These are phyloP conservation scores for Aplodontia rufa DNA, from an alignment of 2,113 vertebrate genomes.

Conservation along the genomic window DNA sequence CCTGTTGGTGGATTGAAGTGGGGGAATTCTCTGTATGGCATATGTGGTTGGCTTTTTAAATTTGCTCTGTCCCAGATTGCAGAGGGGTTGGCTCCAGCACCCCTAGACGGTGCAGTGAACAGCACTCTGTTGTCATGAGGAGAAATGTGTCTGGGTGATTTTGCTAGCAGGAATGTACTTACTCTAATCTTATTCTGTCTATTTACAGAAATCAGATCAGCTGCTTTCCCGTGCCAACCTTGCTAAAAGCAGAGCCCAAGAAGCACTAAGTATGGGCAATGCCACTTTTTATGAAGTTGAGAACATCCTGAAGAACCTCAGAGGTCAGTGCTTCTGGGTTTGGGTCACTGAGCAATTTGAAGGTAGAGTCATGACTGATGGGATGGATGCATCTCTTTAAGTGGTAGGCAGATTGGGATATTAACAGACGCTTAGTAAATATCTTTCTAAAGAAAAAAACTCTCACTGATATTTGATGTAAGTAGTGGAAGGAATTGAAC, in stretches of 20 bases:
- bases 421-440: neutral
- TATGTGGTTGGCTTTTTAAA: neutral
- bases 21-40: neutral
- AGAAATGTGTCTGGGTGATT: neutral
- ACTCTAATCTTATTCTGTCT: slow-evolving; percentile 32
- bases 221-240: slow-evolving; percentile 88
- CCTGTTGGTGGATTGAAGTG: neutral
- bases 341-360: slow-evolving; percentile 2
- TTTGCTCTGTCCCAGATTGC: neutral
- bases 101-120: neutral
- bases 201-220: slow-evolving; percentile 83
- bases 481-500: neutral
- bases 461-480: neutral
- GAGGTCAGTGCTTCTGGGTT: slow-evolving; percentile 82
- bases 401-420: neutral
- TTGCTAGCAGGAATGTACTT: neutral
- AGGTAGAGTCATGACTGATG: neutral
- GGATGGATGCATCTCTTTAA: neutral
- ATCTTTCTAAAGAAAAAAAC: slow-evolving; percentile 4
- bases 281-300: slow-evolving; percentile 89
- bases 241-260: slow-evolving; percentile 87
- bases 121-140: neutral
- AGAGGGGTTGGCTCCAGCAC: neutral
- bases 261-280: slow-evolving; percentile 86
- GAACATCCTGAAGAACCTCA: slow-evolving; percentile 87